Conservation (phyloP, 2,888 invertebrate species). For the Alcis repandata region DNA sequence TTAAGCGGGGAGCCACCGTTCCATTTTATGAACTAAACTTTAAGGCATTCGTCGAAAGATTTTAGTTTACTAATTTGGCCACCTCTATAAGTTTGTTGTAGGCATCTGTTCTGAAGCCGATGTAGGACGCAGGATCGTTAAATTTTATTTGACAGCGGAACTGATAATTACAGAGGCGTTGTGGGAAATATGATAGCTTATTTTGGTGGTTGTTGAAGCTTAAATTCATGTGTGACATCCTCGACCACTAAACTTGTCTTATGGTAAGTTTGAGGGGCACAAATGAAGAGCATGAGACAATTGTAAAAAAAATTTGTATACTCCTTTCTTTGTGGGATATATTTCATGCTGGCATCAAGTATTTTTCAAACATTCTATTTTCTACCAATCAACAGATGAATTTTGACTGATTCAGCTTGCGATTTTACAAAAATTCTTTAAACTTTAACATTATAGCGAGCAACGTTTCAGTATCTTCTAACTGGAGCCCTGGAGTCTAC, state of each 20-base stretch:
- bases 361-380: no score
- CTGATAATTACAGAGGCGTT: slow-evolving; percentile 14
- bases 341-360: no score
- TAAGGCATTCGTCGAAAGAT: no score
- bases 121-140: slow-evolving; percentile 43
- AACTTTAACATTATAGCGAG: no score
- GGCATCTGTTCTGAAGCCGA: slow-evolving; percentile 56
- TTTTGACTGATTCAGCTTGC: no score
- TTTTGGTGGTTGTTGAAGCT: slow-evolving; percentile 7
- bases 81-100: slow-evolving; percentile 7
- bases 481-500: no score
- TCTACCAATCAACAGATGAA: no score
- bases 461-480: no score
- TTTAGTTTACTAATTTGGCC: slow-evolving; percentile 1
- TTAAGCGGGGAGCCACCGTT: background rate
- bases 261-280: background rate
- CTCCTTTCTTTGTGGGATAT: no score
- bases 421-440: no score
- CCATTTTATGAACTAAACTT: background rate
- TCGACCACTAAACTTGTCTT: background rate
- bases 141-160: slow-evolving; percentile 36
- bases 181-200: slow-evolving; percentile 29
- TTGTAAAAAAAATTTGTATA: no score
- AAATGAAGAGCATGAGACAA: no score
- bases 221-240: background rate